A percentile compares a stretch with the other conserved stretches of the same genome.
These are phyloP conservation scores for Cyclura pinguis DNA, from an alignment of 2,797 vertebrate species.

Conservation along the genomic window DNA sequence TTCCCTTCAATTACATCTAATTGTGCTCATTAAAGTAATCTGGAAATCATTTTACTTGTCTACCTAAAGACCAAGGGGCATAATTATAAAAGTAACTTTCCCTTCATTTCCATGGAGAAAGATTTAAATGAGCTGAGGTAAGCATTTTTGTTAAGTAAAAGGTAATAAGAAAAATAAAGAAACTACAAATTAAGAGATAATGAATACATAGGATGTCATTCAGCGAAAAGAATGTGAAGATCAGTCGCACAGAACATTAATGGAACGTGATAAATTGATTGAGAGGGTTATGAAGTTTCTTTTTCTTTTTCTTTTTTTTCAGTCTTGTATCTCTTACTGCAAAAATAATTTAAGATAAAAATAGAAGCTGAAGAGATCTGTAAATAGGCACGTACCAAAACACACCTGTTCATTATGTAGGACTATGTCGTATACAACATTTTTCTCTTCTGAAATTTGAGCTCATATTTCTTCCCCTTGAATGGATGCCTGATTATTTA, in stretches of 20 bases:
- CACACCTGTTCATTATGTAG: conserved; percentile 24
- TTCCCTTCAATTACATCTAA: conserved; percentile 30
- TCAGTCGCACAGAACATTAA: conserved; percentile 35
- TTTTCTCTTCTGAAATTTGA: conserved; percentile 42
- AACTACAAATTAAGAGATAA: conserved; percentile 45
- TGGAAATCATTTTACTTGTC: conserved; percentile 54
- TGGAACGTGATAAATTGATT: conserved; percentile 12
- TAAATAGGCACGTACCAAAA: conserved; percentile 20
- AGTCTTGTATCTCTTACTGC: conserved; percentile 14
- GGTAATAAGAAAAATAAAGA: conserved; percentile 41
- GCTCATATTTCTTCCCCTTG: conserved; percentile 38
- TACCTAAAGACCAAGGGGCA: conserved; percentile 47
- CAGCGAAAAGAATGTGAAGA: conserved; percentile 10
- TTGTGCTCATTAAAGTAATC: conserved; percentile 60
- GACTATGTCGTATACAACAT: background rate
- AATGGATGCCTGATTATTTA: conserved; percentile 40
- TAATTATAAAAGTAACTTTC: conserved; percentile 46
- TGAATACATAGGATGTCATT: conserved; percentile 19
- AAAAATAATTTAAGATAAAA: conserved; percentile 34
- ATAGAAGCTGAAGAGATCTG: conserved; percentile 25
- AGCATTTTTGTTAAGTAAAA: conserved; percentile 47
- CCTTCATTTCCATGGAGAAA: conserved; percentile 47
- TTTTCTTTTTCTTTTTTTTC: background rate
- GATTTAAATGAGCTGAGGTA: conserved; percentile 46
- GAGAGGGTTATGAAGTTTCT: conserved; percentile 9